phyloP scores from a whole-genome alignment of 2,888 invertebrate genomes.

The Empis stercorea region DNA sequence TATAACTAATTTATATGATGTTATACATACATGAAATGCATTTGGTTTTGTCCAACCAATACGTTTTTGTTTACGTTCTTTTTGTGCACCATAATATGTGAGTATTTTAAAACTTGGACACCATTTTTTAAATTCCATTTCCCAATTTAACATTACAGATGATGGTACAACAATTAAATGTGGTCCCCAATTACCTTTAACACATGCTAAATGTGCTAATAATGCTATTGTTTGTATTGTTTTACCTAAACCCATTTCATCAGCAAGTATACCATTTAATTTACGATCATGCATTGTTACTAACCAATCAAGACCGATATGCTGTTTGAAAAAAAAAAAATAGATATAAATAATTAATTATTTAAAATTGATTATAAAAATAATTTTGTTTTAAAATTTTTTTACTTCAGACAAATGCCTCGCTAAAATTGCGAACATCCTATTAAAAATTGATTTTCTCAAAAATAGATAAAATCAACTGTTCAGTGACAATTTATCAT shows the following conservation, averaged over 20 bases:
- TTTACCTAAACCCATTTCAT: constrained; percentile 96
- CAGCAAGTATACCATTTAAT: constrained; percentile 90
- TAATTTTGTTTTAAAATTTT: neutral
- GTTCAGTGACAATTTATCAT: constrained; percentile 1
- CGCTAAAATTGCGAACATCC: neutral
- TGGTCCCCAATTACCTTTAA: constrained; percentile 87
- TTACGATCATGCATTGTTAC: constrained; percentile 92
- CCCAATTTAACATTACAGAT: constrained; percentile 99
- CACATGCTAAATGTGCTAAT: constrained; percentile 85
- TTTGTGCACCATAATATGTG: constrained; percentile 94
- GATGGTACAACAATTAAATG: constrained; percentile 98
- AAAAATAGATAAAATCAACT: constrained; percentile 6
- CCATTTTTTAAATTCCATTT: constrained; percentile 99
- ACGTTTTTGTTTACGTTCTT: constrained; percentile 83
- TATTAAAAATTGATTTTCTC: constrained; percentile 3
- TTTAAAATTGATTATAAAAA: neutral
- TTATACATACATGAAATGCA: constrained; percentile 96
- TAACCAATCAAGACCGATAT: constrained; percentile 94
- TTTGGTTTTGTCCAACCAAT: constrained; percentile 97
- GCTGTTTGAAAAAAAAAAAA: no score
- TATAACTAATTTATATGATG: constrained; percentile 94
- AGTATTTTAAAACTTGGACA: constrained; percentile 98
- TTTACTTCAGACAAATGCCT: constrained; percentile 10
- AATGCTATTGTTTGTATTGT: constrained; percentile 95
- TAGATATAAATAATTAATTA: no score